These are phyloP conservation scores for rat (Rattus norvegicus) DNA, from an alignment of 2,113 vertebrate genomes.

Conservation along the genomic window DNA sequence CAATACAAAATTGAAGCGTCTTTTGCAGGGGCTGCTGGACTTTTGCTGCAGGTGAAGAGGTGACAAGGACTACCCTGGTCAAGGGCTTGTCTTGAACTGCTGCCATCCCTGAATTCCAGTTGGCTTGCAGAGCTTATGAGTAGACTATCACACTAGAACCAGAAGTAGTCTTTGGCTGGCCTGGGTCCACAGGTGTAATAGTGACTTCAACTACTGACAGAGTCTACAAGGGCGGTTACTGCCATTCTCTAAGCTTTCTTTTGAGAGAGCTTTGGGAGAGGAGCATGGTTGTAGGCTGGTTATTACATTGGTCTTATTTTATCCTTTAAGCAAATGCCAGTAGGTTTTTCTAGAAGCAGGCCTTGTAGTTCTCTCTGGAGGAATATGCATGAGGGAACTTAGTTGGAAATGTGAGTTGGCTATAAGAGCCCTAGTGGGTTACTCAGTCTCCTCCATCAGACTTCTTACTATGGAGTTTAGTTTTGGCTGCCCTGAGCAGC, in stretches of 20 bases:
- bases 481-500: not conserved
- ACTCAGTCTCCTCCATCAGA: slow-evolving; percentile 7
- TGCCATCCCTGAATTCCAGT: not conserved
- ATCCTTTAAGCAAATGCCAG: slow-evolving; percentile 10
- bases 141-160: not conserved
- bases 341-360: slow-evolving; percentile 27
- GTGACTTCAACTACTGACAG: not conserved
- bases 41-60: not conserved
- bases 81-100: not conserved
- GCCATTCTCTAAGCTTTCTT: not conserved
- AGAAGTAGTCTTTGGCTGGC: not conserved
- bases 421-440: slow-evolving; percentile 22
- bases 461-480: slow-evolving; percentile 40
- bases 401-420: slow-evolving; percentile 1
- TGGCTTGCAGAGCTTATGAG: not conserved
- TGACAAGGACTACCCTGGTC: not conserved
- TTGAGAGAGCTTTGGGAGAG: not conserved
- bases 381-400: slow-evolving; percentile 26
- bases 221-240: not conserved
- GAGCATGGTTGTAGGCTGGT: not conserved
- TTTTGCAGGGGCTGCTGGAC: not conserved
- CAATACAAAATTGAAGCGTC: not conserved
- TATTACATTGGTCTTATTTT: slow-evolving; percentile 40
- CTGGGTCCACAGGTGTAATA: not conserved
- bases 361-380: slow-evolving; percentile 21